phyloP scores from a whole-genome alignment of 2,113 vertebrate species.

The Alosa alosa region DNA sequence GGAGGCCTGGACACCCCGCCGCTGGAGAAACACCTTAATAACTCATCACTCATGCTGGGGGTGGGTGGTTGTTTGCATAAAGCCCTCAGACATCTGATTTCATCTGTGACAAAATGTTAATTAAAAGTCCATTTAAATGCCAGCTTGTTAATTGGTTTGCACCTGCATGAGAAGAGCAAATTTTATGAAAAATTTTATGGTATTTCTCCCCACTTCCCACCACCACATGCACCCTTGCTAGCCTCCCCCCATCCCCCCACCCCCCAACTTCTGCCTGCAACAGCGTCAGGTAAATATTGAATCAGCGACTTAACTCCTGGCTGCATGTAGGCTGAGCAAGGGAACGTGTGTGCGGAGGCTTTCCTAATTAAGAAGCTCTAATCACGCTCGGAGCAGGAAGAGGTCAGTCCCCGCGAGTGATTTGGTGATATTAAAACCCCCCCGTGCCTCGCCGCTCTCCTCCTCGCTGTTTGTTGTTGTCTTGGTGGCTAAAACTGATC shows the following conservation, averaged over 20 bases:
- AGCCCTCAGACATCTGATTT: slow-evolving; percentile 86
- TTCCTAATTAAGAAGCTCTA: slow-evolving; percentile 98
- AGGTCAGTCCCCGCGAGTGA: slow-evolving; percentile 97
- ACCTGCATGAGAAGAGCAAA: slow-evolving; percentile 89
- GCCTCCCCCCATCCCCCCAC: slow-evolving; percentile 70
- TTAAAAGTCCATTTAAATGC: slow-evolving; percentile 93
- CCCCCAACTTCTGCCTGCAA: slow-evolving; percentile 83
- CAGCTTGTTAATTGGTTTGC: slow-evolving; percentile 97
- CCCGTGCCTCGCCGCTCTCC: slow-evolving; percentile 61
- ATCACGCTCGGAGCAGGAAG: slow-evolving; percentile 87
- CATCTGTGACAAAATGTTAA: slow-evolving; percentile 94
- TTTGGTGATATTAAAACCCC: slow-evolving; percentile 98
- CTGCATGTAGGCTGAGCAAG: slow-evolving; percentile 79
- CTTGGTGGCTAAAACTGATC: slow-evolving; percentile 92
- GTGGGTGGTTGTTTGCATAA: slow-evolving; percentile 73
- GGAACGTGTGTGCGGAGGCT: slow-evolving; percentile 69
- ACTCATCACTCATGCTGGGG: slow-evolving; percentile 11
- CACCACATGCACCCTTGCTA: background rate
- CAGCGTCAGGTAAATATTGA: slow-evolving; percentile 99
- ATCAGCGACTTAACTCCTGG: slow-evolving; percentile 94
- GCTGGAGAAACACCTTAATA: slow-evolving; percentile 60
- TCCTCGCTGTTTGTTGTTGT: slow-evolving; percentile 86
- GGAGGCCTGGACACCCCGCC: slow-evolving; percentile 20
- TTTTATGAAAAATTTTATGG: slow-evolving; percentile 77
- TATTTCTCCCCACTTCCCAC: slow-evolving; percentile 65